Conservation (phyloP, 1,140 invertebrate species). For the Ostrea edulis region DNA sequence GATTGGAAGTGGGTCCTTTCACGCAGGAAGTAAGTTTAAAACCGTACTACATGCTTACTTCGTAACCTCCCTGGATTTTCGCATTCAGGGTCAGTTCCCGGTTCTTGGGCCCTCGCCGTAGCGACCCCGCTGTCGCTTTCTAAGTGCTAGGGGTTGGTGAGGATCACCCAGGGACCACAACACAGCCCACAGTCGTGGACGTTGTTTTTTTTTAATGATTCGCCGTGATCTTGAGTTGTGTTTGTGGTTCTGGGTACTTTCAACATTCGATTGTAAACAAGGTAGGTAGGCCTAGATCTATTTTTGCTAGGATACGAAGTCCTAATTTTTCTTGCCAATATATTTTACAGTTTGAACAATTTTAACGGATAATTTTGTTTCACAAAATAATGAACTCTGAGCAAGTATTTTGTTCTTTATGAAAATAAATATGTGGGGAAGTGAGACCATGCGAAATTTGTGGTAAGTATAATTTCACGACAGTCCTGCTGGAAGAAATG, state of each 20-base stretch:
- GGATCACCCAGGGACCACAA: slow-evolving; percentile 55
- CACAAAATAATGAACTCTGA: not conserved
- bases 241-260: slow-evolving; percentile 10
- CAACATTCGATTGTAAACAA: not conserved
- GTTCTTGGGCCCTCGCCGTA: slow-evolving; percentile 54
- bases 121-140: slow-evolving; percentile 53
- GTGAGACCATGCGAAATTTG: not conserved
- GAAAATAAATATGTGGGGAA: not conserved
- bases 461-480: not conserved
- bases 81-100: slow-evolving; percentile 51
- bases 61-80: slow-evolving; percentile 35
- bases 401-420: not conserved
- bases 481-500: not conserved
- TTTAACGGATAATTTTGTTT: not conserved
- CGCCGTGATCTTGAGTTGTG: slow-evolving; percentile 21
- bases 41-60: not conserved
- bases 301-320: no score
- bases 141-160: slow-evolving; percentile 53
- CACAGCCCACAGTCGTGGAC: not conserved
- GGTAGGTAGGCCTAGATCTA: not conserved
- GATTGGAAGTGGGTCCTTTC: slow-evolving; percentile 26
- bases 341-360: no score
- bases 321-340: no score
- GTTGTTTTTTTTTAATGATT: not conserved
- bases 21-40: not conserved